Conservation (phyloP, 2,113 vertebrate genomes). For the Aegithalos caudatus region DNA sequence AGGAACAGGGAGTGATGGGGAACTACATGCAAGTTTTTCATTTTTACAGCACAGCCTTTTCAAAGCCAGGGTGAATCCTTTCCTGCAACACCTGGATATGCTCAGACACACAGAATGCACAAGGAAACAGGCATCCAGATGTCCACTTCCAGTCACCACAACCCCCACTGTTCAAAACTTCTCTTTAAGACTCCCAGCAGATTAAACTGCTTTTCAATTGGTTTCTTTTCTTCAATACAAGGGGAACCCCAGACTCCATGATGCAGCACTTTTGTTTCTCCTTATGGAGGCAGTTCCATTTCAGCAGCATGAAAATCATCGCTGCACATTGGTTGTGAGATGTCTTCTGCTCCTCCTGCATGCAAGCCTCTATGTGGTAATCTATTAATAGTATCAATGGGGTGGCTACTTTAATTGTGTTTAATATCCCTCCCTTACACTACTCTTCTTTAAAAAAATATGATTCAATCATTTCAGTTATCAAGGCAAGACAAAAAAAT, state of each 20-base stretch:
- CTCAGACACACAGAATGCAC: not conserved
- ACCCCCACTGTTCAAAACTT: not conserved
- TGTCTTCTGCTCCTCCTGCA: not conserved
- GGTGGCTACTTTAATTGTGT: not conserved
- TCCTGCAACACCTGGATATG: not conserved
- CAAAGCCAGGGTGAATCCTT: not conserved
- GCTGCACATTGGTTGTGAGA: not conserved
- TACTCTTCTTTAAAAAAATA: not conserved
- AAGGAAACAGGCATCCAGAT: not conserved
- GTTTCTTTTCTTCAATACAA: not conserved
- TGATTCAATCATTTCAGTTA: not conserved
- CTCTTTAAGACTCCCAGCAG: not conserved
- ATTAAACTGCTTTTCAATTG: not conserved
- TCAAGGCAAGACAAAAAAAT: not conserved
- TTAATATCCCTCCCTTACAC: not conserved
- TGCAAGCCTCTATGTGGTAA: not conserved
- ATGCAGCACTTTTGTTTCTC: not conserved
- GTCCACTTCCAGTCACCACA: not conserved
- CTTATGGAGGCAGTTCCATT: not conserved
- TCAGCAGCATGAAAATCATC: not conserved
- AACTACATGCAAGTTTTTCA: not conserved
- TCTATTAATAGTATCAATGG: not conserved
- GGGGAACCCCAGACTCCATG: not conserved
- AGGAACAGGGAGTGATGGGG: not conserved
- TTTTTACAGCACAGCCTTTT: not conserved